Percentiles rank a stretch among this genome's conserved stretches.
Evolutionary conservation across 2,888 invertebrate genomes (phyloP).

Genomic region (Cephus rjabovi): DNA sequence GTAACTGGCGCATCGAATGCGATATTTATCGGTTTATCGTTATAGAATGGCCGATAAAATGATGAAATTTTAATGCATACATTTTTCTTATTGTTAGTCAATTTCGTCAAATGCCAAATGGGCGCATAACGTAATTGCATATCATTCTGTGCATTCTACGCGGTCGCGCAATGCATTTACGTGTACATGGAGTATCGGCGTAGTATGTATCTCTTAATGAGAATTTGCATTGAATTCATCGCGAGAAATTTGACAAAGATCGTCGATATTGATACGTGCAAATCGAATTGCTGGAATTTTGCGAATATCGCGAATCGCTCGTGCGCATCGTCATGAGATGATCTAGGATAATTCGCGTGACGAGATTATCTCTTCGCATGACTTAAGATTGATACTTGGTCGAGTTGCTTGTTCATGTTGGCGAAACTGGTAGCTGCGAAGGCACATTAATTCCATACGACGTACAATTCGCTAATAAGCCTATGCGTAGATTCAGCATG

Average conservation of each 20-base stretch:
- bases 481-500: slow-evolving; percentile 7
- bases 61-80: background rate
- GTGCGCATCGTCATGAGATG: slow-evolving; percentile 20
- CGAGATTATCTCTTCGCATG: slow-evolving; percentile 34
- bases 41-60: background rate
- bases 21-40: background rate
- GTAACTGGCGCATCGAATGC: background rate
- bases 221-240: background rate
- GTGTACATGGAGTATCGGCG: background rate
- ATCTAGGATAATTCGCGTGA: slow-evolving; percentile 28
- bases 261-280: background rate
- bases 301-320: background rate
- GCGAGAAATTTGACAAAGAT: background rate
- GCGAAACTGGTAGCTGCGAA: background rate
- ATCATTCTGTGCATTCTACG: background rate
- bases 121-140: background rate
- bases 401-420: slow-evolving; percentile 17
- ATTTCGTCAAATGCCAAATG: background rate
- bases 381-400: slow-evolving; percentile 33
- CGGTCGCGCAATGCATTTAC: background rate
- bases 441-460: background rate
- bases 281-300: background rate
- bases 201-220: background rate
- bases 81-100: background rate
- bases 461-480: background rate